Evolutionary conservation across 2,797 vertebrate genomes (phyloP).

Genomic region (Lates japonicus): DNA sequence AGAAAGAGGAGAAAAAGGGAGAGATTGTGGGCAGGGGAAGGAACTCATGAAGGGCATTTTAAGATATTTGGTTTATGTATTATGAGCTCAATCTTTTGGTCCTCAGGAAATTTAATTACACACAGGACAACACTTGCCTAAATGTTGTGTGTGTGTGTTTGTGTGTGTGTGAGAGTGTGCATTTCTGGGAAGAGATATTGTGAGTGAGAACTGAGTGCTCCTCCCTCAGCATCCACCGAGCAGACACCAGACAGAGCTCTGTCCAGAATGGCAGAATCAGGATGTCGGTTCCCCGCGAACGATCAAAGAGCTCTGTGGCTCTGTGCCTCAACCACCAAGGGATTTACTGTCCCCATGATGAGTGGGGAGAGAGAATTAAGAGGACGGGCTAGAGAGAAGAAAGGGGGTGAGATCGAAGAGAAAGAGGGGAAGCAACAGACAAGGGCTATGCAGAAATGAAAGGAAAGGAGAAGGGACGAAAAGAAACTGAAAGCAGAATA

Average conservation of each 20-base stretch:
- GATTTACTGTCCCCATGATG: constrained; percentile 81
- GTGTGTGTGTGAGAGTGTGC: constrained; percentile 24
- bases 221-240: constrained; percentile 47
- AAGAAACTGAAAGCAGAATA: constrained; percentile 70
- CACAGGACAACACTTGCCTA: constrained; percentile 36
- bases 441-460: constrained; percentile 72
- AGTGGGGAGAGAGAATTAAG: constrained; percentile 71
- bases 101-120: constrained; percentile 61
- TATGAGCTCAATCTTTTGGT: constrained; percentile 44
- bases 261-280: constrained; percentile 74
- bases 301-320: constrained; percentile 80
- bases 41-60: constrained; percentile 49
- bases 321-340: constrained; percentile 74
- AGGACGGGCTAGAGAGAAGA: constrained; percentile 67
- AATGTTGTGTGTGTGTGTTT: constrained; percentile 29
- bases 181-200: constrained; percentile 29
- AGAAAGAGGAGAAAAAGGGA: constrained; percentile 13
- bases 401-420: constrained; percentile 67
- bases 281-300: constrained; percentile 65
- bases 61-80: constrained; percentile 57
- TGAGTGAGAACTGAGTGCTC: constrained; percentile 38
- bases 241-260: constrained; percentile 67
- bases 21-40: not conserved
- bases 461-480: constrained; percentile 47
- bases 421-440: constrained; percentile 66